Evolutionary conservation across 2,797 vertebrate genomes (phyloP).

Genomic region (Thamnophis elegans): DNA sequence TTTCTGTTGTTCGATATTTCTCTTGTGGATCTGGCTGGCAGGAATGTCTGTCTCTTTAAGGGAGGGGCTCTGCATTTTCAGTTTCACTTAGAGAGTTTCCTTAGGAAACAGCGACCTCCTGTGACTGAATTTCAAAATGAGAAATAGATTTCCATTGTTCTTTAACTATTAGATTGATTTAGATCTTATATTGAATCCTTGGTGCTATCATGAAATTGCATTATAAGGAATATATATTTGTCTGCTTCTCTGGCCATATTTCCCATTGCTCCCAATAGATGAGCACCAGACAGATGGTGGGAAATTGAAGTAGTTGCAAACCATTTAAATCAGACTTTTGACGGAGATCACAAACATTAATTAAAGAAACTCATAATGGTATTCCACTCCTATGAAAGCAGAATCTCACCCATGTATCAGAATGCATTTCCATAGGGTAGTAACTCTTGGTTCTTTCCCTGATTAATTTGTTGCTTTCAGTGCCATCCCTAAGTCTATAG

Average conservation of each 20-base stretch:
- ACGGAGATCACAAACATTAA: not conserved
- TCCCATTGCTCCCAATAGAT: not conserved
- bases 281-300: not conserved
- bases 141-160: not conserved
- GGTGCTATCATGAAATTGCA: not conserved
- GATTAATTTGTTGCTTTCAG: not conserved
- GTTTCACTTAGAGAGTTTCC: not conserved
- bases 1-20: not conserved
- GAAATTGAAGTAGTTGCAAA: not conserved
- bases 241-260: not conserved
- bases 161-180: not conserved
- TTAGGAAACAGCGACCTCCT: not conserved
- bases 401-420: not conserved
- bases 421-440: not conserved
- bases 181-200: not conserved
- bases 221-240: not conserved
- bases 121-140: not conserved
- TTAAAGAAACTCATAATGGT: not conserved
- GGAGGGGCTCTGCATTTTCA: not conserved
- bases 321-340: not conserved
- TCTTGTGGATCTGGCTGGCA: not conserved
- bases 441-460: not conserved
- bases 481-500: not conserved
- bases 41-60: not conserved
- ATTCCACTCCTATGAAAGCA: not conserved